phyloP scores from a whole-genome alignment of 2,113 vertebrate genomes.

The Sakesphorus luctuosus region DNA sequence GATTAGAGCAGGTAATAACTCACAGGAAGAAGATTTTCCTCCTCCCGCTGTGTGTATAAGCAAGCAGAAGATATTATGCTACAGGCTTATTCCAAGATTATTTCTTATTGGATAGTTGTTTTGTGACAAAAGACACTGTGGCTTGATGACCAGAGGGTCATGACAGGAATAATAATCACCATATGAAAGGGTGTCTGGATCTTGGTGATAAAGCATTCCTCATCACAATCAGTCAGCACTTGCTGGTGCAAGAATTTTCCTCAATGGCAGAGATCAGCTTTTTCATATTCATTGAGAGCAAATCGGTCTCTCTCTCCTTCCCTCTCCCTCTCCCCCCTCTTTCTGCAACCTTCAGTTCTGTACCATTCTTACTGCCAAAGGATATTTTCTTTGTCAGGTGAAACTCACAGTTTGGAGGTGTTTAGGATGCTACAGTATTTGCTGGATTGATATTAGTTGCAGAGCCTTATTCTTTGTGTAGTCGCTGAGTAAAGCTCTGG shows the following conservation, averaged over 20 bases:
- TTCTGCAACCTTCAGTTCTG: background rate
- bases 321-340: background rate
- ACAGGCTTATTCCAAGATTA: conserved; percentile 45
- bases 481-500: background rate
- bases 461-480: background rate
- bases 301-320: conserved; percentile 7
- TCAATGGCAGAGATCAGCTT: conserved; percentile 56
- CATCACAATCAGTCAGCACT: conserved; percentile 44
- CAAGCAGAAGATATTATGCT: conserved; percentile 56
- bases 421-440: background rate
- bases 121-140: conserved; percentile 31
- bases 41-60: conserved; percentile 23
- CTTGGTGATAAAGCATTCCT: conserved; percentile 49
- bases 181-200: conserved; percentile 58
- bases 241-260: conserved; percentile 52
- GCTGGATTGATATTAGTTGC: background rate
- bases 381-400: conserved; percentile 29
- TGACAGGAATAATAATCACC: conserved; percentile 62
- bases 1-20: conserved; percentile 52
- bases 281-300: conserved; percentile 64
- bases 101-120: conserved; percentile 55
- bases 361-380: background rate
- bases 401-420: background rate
- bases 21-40: conserved; percentile 34
- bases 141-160: conserved; percentile 66